Evolutionary conservation across 1,140 invertebrate genomes (phyloP), one percentile per base, ranked within the genome.

Genomic region (Brachionus calyciflorus): DNA sequence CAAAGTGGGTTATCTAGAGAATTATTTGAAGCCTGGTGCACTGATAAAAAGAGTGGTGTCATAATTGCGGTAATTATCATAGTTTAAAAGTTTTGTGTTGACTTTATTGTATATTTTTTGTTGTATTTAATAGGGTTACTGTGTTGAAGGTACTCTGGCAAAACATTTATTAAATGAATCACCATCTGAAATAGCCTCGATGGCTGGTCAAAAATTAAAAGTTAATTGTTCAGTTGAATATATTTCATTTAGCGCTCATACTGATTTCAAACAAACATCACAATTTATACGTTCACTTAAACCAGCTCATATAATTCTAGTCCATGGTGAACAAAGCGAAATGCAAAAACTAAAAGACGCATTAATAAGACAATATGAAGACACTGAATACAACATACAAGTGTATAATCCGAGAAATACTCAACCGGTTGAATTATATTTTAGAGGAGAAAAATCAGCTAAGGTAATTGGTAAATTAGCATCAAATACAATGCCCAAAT

Each of bases 221-320:
- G 85, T 98, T 4, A 96, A 96, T 85, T 86, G 84, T 78, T 95
- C 94, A 0, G 96, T 99, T 0, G 95, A 98, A 85, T 99, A 99
- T 82, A 99, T 99, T 80, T 98, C 94, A 0, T 99, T 99, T 85
- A 98, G 96, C 0, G 97, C 97, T 1, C 97, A 99, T 82, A 98
- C 96, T 0, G 97, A 99, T 85, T 99, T 98, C 84, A 91, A 96
- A 82, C 96, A 99, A 86, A 99, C 96, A 0, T 94, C 92, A 24
- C 95, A 98, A 86, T 99, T 99, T 81, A 93, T 99, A 77, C 88
- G 93, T 33, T 89, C 91, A 41, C 85, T 99, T 14, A 94, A 93
- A 82, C 96, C 97, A 17, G 91, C 93, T 0, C 94, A 99, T 87
- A 92, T 99, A 90, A 89, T 97, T 12, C 86, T 99, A 21, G 96